phyloP scores from a whole-genome alignment of 2,797 vertebrate species.

The Pseudotriccus pelzelni region DNA sequence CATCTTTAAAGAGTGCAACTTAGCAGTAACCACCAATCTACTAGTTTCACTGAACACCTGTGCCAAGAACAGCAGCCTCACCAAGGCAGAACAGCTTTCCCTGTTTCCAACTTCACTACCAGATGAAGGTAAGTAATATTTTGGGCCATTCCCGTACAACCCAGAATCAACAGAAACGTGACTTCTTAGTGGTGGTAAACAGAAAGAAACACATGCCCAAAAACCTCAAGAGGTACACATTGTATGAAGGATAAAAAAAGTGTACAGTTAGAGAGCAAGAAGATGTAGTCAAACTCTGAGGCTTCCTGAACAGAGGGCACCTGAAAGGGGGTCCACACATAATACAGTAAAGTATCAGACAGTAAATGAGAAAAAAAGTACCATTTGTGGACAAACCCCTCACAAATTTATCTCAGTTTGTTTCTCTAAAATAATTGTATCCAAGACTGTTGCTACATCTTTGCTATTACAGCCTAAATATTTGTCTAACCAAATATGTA shows the following conservation, averaged over 20 bases:
- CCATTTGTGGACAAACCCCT: not conserved
- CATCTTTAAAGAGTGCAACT: not conserved
- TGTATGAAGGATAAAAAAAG: not conserved
- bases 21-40: not conserved
- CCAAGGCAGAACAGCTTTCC: not conserved
- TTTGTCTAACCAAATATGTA: not conserved
- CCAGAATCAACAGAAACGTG: not conserved
- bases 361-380: fast-evolving
- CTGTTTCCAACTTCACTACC: not conserved
- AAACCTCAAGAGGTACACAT: not conserved
- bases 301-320: not conserved
- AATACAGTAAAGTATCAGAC: not conserved
- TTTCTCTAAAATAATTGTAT: not conserved
- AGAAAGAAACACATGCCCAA: not conserved
- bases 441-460: not conserved
- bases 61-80: not conserved
- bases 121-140: not conserved
- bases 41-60: not conserved
- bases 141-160: not conserved
- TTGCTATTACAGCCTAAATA: not conserved
- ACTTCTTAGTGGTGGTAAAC: not conserved
- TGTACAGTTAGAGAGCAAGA: not conserved
- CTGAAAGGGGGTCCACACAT: not conserved
- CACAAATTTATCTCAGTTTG: not conserved
- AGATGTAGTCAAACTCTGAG: not conserved